phyloP scores from a whole-genome alignment of 2,113 vertebrate species.

The Alligator sinensis region DNA sequence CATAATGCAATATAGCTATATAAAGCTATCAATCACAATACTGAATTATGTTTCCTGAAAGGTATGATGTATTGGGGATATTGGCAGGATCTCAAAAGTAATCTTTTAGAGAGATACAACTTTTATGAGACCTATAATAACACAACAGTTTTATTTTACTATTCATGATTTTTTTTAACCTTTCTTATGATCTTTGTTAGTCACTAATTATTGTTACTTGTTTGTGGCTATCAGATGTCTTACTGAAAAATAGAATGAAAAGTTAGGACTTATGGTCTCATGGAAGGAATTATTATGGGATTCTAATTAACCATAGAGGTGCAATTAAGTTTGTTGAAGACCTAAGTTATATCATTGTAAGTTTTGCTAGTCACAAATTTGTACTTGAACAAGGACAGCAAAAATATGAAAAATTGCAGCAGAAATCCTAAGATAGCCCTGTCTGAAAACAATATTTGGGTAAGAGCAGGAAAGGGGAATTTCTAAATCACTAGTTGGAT shows the following conservation, averaged over 20 bases:
- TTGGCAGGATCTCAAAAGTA: background rate
- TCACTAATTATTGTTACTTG: background rate
- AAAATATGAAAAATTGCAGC: background rate
- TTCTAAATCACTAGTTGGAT: background rate
- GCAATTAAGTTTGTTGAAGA: background rate
- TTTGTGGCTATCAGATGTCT: background rate
- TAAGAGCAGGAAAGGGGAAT: background rate
- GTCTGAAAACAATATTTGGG: background rate
- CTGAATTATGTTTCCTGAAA: background rate
- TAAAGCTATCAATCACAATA: background rate
- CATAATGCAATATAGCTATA: background rate
- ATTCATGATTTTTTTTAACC: background rate
- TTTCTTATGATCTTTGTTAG: background rate
- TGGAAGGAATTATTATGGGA: background rate
- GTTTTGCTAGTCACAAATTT: background rate
- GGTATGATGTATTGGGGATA: background rate
- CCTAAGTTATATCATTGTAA: background rate
- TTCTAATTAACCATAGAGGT: background rate
- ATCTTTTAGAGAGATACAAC: accelerated
- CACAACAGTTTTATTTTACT: too few species aligned
- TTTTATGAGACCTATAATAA: background rate
- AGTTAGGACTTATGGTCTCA: background rate
- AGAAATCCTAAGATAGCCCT: background rate
- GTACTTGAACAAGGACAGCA: background rate
- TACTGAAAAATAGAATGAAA: background rate